These are phyloP conservation scores for Dendronephthya gigantea DNA, from an alignment of 64 coral and sea anemone species.

Conservation along the genomic window DNA sequence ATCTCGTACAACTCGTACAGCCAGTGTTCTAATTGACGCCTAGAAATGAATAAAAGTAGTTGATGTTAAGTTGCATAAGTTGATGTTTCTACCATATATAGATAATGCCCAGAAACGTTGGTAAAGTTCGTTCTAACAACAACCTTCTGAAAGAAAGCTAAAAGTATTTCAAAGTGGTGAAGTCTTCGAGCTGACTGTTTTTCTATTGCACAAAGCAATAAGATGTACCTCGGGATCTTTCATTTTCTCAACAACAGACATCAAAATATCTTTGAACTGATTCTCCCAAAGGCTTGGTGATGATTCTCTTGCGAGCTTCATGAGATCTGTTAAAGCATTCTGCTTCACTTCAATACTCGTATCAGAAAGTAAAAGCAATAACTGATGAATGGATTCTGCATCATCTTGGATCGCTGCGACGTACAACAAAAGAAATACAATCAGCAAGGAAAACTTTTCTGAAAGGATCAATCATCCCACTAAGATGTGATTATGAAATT, in stretches of 20 bases:
- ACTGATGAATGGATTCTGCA: slow-evolving; percentile 9
- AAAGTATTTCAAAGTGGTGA: no score
- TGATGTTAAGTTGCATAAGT: not conserved
- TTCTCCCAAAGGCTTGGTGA: slow-evolving; percentile 11
- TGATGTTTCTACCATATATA: no score
- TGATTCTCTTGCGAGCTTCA: not conserved
- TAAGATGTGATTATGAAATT: no score
- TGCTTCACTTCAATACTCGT: not conserved
- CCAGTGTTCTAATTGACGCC: slow-evolving; percentile 55
- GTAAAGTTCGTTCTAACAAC: no score
- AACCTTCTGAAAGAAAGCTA: no score
- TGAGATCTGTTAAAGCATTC: slow-evolving; percentile 4
- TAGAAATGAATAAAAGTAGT: not conserved
- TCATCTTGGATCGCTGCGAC: not conserved
- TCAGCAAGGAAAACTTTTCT: not conserved
- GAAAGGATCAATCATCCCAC: no score
- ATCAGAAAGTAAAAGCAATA: not conserved
- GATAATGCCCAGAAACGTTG: no score
- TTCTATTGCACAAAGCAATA: not conserved
- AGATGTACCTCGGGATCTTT: slow-evolving; percentile 5
- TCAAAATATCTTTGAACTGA: slow-evolving; percentile 10
- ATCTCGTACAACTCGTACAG: slow-evolving; percentile 69
- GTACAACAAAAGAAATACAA: not conserved
- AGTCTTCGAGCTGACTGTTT: no score
- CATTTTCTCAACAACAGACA: slow-evolving; percentile 19